These are phyloP conservation scores for Daphoenositta chrysoptera DNA, from an alignment of 2,113 vertebrate genomes.

Conservation along the genomic window DNA sequence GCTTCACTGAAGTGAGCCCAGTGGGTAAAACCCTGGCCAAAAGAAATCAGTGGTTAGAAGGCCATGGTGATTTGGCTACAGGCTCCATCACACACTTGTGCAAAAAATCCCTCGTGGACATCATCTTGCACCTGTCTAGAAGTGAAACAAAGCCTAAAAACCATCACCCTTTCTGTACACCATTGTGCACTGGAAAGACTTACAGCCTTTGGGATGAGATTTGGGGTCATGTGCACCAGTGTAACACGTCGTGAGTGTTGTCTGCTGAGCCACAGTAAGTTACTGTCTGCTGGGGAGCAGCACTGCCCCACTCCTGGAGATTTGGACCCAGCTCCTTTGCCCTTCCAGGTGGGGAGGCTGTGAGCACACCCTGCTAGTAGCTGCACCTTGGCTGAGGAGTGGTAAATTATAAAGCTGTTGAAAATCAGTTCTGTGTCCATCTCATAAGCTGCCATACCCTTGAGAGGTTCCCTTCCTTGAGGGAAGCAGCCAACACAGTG, in stretches of 20 bases:
- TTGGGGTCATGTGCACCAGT: too few species aligned
- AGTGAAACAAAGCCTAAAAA: not conserved
- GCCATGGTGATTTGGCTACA: not conserved
- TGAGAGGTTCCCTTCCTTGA: not conserved
- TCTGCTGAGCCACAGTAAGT: not conserved
- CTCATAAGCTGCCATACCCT: not conserved
- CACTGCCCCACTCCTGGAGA: not conserved
- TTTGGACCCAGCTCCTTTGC: not conserved
- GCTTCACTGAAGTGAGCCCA: not conserved
- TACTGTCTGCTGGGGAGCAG: not conserved
- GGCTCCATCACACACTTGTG: not conserved
- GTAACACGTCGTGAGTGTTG: not conserved
- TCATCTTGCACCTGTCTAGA: not conserved
- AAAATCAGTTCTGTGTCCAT: not conserved
- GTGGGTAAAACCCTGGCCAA: not conserved
- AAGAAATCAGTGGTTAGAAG: not conserved
- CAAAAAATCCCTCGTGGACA: not conserved
- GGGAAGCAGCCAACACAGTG: accelerated
- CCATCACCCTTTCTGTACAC: not conserved
- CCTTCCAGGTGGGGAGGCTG: not conserved
- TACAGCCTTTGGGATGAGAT: not conserved
- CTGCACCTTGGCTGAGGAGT: not conserved
- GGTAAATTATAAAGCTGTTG: not conserved
- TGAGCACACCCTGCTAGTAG: not conserved
- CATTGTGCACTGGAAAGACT: not conserved